Base-by-base conservation (phyloP, 2,797 vertebrate species). In the Gallinago nigripennis region DNA sequence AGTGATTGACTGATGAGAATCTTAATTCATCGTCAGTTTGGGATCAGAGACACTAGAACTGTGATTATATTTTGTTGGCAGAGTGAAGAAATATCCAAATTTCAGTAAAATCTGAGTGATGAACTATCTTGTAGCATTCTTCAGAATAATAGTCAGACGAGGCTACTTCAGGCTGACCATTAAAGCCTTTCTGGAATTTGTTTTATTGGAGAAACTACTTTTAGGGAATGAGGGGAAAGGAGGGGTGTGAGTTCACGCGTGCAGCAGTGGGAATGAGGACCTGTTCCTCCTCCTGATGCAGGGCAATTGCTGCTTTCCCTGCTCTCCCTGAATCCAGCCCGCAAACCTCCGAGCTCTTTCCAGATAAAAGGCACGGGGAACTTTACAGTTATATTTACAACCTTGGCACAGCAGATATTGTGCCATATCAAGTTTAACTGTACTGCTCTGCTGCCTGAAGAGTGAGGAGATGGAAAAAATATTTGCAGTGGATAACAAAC, bases 211-310 rank as follows among this genome's bases (percentile, higher is more conserved):
- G 21, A 78, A 91, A 51, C 20, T 71, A 6, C 18, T 78, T 75
- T 28, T 68, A 63, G 16, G 9, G n/a, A 89, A 16, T 37, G 30
- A 73, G 28, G 11, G 31, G 31, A 28, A 81, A 61, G 25, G 9
- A 57, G 20, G 7, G 3, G 7, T 54, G 27, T 8, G 15, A 66
- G 8, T n/a, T n/a, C 6, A 2, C 35, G 5, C 2, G 5, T 24
- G 28, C 19, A 50, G 7, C 5, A 78, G 15, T 70, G 31, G 25
- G 33, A 86, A 31, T 8, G 17, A 48, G 61, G 24, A 88, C 8
- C 30, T 81, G 1, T 54, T 88, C 17, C 35, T 88, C 17, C n/a
- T 75, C 31, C 56, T 85, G 33, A 18, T 68, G 13, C 28, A 46
- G 69, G 73, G 31, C 12, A 43, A 3, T 21, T 71, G 7, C 50